Conservation (phyloP, 2,113 vertebrate genomes). For the Morone saxatilis region DNA sequence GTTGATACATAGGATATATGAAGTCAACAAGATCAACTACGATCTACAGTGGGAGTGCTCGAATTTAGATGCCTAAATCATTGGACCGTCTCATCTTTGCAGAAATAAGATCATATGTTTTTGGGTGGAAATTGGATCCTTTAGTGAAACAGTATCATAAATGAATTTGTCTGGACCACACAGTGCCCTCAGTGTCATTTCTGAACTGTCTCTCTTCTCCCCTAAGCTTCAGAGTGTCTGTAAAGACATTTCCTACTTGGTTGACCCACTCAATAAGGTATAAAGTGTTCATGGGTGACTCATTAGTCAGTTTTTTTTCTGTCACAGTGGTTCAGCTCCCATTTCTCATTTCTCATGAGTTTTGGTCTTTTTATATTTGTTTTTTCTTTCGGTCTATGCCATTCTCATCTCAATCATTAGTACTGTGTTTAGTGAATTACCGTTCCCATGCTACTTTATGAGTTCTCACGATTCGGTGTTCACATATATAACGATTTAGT, state of each 20-base stretch:
- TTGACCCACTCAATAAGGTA: conserved; percentile 87
- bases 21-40: not conserved
- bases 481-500: conserved; percentile 7
- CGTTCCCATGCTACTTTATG: conserved; percentile 34
- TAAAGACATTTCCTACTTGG: conserved; percentile 87
- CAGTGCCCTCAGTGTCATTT: conserved; percentile 10
- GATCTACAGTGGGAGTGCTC: not conserved
- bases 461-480: conserved; percentile 35
- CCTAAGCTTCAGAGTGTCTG: conserved; percentile 86
- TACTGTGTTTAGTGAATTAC: conserved; percentile 7
- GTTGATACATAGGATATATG: not conserved
- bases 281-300: conserved; percentile 30
- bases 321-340: conserved; percentile 22
- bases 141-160: not conserved
- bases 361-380: conserved; percentile 42
- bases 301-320: conserved; percentile 25
- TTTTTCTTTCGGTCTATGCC: conserved; percentile 38
- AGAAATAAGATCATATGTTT: not conserved
- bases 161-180: not conserved
- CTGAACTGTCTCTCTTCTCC: conserved; percentile 73
- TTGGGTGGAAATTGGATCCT: conserved; percentile 3
- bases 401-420: conserved; percentile 29
- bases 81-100: not conserved
- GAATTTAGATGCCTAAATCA: not conserved
- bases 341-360: conserved; percentile 18